Evolutionary conservation across 1,140 invertebrate species (phyloP).

Genomic region (Bactericera cockerelli): DNA sequence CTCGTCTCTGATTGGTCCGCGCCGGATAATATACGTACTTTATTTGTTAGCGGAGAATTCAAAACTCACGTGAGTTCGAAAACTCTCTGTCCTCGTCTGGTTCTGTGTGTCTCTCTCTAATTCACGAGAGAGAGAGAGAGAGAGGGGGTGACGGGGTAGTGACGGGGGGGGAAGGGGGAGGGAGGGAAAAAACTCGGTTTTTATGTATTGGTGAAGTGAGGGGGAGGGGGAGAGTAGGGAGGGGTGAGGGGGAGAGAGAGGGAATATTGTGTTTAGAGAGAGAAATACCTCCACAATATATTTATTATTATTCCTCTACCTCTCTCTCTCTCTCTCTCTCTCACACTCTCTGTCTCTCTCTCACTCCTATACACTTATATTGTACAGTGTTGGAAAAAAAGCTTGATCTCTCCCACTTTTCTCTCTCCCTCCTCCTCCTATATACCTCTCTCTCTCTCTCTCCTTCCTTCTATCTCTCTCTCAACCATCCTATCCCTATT

Average conservation of each 20-base stretch:
- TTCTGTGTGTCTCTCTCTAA: no score
- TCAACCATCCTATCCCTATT: no score
- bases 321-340: no score
- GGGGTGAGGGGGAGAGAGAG: no score
- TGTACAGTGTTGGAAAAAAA: background rate
- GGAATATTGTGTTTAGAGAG: background rate
- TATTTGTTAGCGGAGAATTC: background rate
- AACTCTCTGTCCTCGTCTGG: no score
- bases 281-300: background rate
- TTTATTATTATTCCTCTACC: no score
- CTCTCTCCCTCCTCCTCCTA: background rate
- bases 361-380: no score
- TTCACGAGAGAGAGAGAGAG: no score
- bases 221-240: no score
- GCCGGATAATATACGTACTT: conserved; percentile 2
- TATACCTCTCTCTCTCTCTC: background rate
- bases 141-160: background rate
- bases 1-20: background rate
- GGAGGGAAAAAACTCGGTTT: background rate
- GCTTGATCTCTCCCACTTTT: background rate
- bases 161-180: background rate
- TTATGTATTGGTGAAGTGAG: no score
- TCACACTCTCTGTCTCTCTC: no score
- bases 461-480: no score
- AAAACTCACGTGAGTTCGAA: conserved; percentile 3